A percentile compares a stretch with the other conserved stretches of the same genome.
phyloP scores from a whole-genome alignment of 1,140 invertebrate genomes.

The Steinernema feltiae region DNA sequence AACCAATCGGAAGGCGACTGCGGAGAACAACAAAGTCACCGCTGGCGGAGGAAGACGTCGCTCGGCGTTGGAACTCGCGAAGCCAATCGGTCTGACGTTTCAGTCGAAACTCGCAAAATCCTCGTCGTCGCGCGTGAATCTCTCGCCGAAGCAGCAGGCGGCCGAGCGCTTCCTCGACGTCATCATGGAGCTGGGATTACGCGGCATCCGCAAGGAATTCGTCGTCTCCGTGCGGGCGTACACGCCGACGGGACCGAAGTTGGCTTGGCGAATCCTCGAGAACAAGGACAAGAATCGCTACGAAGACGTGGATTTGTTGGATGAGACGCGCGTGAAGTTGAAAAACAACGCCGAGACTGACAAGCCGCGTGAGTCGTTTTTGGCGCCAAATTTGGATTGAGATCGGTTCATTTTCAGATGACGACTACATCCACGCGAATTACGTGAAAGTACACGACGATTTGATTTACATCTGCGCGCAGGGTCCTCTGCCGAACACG shows the following conservation, averaged over 20 bases:
- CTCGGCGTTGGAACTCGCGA: neutral
- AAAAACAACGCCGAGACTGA: conserved; percentile 30
- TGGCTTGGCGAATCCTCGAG: conserved; percentile 4
- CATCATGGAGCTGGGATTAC: neutral
- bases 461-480: conserved; percentile 43
- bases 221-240: neutral
- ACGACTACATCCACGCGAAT: conserved; percentile 26
- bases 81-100: neutral
- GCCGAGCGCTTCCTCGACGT: neutral
- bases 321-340: conserved; percentile 41
- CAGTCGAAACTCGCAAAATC: neutral
- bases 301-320: conserved; percentile 39
- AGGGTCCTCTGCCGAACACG: conserved; percentile 43
- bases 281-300: conserved; percentile 39
- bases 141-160: neutral
- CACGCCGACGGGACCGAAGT: neutral
- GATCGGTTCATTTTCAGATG: neutral
- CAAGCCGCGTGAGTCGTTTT: conserved; percentile 8
- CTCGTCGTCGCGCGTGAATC: neutral
- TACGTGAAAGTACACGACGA: conserved; percentile 39
- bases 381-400: neutral
- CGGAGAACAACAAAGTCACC: neutral
- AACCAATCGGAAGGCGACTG: neutral
- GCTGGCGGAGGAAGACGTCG: neutral
- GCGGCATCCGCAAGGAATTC: conserved; percentile 35